Evolutionary conservation across 2,888 invertebrate species (phyloP).

Genomic region (Rhagonycha fulva): DNA sequence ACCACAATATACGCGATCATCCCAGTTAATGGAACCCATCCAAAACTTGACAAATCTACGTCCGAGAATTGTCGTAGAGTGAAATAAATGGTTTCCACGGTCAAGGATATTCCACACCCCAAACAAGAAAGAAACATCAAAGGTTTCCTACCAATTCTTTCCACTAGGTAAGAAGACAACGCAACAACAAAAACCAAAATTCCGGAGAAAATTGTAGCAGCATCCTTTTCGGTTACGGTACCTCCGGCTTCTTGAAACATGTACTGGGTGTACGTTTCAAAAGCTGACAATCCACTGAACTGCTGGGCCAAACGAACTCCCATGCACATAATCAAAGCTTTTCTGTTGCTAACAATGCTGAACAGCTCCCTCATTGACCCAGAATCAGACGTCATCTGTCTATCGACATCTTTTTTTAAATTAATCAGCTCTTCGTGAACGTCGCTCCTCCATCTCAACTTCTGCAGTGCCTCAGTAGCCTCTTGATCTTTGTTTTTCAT

Average conservation of each 20-base stretch:
- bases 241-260: conserved; percentile 45
- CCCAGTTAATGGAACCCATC: conserved; percentile 46
- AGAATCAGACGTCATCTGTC: conserved; percentile 42
- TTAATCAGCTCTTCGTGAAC: conserved; percentile 39
- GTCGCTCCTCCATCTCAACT: conserved; percentile 37
- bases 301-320: conserved; percentile 43
- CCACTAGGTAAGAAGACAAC: conserved; percentile 33
- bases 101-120: conserved; percentile 34
- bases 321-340: conserved; percentile 40
- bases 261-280: conserved; percentile 41
- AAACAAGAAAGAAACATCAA: conserved; percentile 36
- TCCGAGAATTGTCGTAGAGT: conserved; percentile 33
- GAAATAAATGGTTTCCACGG: conserved; percentile 39
- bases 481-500: conserved; percentile 36
- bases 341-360: conserved; percentile 39
- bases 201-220: conserved; percentile 42
- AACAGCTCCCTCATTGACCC: conserved; percentile 43
- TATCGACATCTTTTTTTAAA: conserved; percentile 41
- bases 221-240: conserved; percentile 38
- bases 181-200: conserved; percentile 30
- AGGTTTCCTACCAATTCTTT: conserved; percentile 39
- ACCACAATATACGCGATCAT: conserved; percentile 39
- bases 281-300: conserved; percentile 39
- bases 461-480: conserved; percentile 38
- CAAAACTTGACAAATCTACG: conserved; percentile 33